phyloP scores from a whole-genome alignment of 2,797 vertebrate species.

The Fundulus diaphanus region DNA sequence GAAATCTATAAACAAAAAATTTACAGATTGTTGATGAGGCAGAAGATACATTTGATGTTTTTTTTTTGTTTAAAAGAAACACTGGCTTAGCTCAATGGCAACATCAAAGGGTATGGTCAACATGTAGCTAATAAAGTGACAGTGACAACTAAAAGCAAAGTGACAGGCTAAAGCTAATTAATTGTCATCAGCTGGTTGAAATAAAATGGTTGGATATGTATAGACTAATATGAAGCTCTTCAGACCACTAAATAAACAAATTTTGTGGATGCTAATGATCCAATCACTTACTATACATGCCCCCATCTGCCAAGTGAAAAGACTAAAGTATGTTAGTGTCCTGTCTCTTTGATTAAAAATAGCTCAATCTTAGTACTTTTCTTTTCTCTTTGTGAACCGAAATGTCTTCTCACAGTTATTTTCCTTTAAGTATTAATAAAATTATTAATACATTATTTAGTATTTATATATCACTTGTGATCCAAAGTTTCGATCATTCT shows the following conservation, averaged over 20 bases:
- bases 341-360: background rate
- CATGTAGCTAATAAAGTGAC: background rate
- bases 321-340: background rate
- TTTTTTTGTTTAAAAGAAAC: conserved; percentile 8
- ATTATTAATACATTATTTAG: too few species aligned
- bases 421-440: too few species aligned
- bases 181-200: too few species aligned
- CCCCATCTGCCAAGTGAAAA: background rate
- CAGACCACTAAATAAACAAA: background rate
- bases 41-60: conserved; percentile 27
- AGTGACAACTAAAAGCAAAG: background rate
- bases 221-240: background rate
- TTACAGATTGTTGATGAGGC: conserved; percentile 30
- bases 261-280: background rate
- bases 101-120: conserved; percentile 14
- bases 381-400: background rate
- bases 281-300: background rate
- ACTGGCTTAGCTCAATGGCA: background rate
- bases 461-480: too few species aligned
- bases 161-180: background rate
- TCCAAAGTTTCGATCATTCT: too few species aligned
- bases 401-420: too few species aligned
- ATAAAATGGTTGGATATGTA: background rate
- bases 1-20: conserved; percentile 6
- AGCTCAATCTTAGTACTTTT: background rate